These are phyloP conservation scores for Cotesia glomerata DNA, from an alignment of 1,140 invertebrate species.

Conservation along the genomic window DNA sequence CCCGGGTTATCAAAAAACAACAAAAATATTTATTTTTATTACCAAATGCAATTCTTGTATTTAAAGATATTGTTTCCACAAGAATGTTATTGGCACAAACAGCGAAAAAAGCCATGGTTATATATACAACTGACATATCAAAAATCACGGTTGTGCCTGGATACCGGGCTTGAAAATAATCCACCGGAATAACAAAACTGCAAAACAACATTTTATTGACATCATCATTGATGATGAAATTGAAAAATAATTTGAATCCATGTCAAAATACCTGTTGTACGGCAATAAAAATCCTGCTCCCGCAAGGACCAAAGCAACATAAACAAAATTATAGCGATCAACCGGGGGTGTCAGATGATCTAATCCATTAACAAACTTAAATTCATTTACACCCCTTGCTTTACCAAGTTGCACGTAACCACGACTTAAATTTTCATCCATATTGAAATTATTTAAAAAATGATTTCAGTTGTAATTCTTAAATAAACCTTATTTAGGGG, in stretches of 20 bases:
- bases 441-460: slow-evolving; percentile 44
- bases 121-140: slow-evolving; percentile 91
- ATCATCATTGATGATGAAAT: neutral
- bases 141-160: slow-evolving; percentile 85
- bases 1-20: slow-evolving; percentile 1
- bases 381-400: slow-evolving; percentile 62
- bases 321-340: slow-evolving; percentile 79
- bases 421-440: slow-evolving; percentile 73
- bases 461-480: neutral
- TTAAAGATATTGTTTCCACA: slow-evolving; percentile 81
- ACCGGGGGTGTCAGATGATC: slow-evolving; percentile 71
- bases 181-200: slow-evolving; percentile 89
- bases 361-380: slow-evolving; percentile 64
- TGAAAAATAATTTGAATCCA: too few species aligned
- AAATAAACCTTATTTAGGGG: neutral
- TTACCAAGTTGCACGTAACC: slow-evolving; percentile 72
- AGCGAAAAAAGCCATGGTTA: slow-evolving; percentile 83
- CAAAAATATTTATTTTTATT: slow-evolving; percentile 33
- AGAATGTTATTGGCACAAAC: slow-evolving; percentile 86
- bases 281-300: slow-evolving; percentile 90
- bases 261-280: slow-evolving; percentile 77
- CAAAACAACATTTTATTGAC: slow-evolving; percentile 41
- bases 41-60: slow-evolving; percentile 86
- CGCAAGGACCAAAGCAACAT: slow-evolving; percentile 80
- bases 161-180: slow-evolving; percentile 85